Percentiles rank a stretch among this genome's conserved stretches.
Evolutionary conservation across 2,113 vertebrate species (phyloP).

Genomic region (Sebastes schlegelii): DNA sequence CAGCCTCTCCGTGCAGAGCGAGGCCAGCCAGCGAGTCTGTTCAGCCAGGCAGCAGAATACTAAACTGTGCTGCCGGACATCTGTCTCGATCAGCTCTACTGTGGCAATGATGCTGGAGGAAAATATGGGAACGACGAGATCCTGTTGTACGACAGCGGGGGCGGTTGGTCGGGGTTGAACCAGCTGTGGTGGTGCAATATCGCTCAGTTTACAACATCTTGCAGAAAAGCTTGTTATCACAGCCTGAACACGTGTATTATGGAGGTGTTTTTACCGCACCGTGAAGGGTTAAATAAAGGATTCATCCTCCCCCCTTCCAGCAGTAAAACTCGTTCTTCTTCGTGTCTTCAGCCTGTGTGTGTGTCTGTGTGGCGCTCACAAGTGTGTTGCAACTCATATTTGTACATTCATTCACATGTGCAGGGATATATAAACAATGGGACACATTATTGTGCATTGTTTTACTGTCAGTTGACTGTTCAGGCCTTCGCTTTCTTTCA

Average conservation of each 20-base stretch:
- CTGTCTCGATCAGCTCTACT: slow-evolving; percentile 47
- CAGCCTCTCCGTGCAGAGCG: slow-evolving; percentile 69
- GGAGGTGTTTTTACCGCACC: slow-evolving; percentile 62
- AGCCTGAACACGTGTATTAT: slow-evolving; percentile 33
- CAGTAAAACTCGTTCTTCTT: slow-evolving; percentile 85
- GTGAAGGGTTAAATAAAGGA: slow-evolving; percentile 79
- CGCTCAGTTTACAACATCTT: slow-evolving; percentile 23
- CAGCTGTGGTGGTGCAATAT: slow-evolving; percentile 51
- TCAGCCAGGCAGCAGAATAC: slow-evolving; percentile 47
- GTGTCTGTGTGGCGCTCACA: slow-evolving; percentile 46
- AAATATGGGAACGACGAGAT: slow-evolving; percentile 45
- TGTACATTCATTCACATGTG: slow-evolving; percentile 59
- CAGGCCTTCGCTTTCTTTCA: slow-evolving; percentile 29
- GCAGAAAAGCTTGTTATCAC: slow-evolving; percentile 4
- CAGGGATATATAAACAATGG: slow-evolving; percentile 47
- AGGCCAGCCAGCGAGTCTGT: slow-evolving; percentile 50
- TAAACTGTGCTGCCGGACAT: slow-evolving; percentile 57
- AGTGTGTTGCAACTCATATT: slow-evolving; percentile 68
- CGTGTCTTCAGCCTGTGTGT: slow-evolving; percentile 69
- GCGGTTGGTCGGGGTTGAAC: slow-evolving; percentile 27
- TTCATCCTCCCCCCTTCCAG: slow-evolving; percentile 77
- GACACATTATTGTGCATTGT: slow-evolving; percentile 16
- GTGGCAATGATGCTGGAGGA: slow-evolving; percentile 39
- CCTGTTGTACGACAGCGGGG: slow-evolving; percentile 15
- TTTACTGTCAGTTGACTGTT: not conserved